Evolutionary conservation across 1,140 invertebrate species (phyloP).

Genomic region (Leptopilina clavipes): DNA sequence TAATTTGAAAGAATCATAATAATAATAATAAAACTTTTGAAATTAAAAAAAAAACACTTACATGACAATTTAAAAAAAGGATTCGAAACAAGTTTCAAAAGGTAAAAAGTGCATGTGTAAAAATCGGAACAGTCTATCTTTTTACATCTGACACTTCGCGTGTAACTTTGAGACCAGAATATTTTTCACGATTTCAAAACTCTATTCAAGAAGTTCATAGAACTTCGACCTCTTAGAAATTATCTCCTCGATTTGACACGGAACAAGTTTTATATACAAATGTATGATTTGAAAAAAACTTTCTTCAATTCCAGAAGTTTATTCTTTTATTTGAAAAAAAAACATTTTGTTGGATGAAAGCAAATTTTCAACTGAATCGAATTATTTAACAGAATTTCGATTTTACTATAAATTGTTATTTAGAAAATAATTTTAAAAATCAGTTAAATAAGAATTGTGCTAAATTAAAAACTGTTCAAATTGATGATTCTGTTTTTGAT

Average conservation of each 20-base stretch:
- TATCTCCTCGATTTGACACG: constrained; percentile 2
- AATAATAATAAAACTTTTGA: background rate
- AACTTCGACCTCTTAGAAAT: constrained; percentile 19
- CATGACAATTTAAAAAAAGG: too few relatives aligned
- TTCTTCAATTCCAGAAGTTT: background rate
- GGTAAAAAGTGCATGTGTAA: background rate
- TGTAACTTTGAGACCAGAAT: background rate
- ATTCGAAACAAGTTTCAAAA: too few relatives aligned
- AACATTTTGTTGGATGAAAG: too few relatives aligned
- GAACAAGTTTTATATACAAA: background rate
- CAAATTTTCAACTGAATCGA: too few relatives aligned
- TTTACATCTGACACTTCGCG: background rate
- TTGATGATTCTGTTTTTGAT: too few relatives aligned
- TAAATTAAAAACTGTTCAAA: too few relatives aligned
- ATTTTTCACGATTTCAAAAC: background rate
- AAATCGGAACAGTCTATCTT: background rate
- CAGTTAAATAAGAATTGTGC: background rate
- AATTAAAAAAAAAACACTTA: background rate
- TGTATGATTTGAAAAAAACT: background rate
- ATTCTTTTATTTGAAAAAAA: too few relatives aligned
- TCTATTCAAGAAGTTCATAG: background rate
- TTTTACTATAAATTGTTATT: too few relatives aligned
- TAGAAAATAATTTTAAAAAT: too few relatives aligned
- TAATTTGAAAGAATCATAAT: background rate
- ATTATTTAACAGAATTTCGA: too few relatives aligned